Conservation (phyloP, 2,113 vertebrate species). For the Elanoides forficatus region DNA sequence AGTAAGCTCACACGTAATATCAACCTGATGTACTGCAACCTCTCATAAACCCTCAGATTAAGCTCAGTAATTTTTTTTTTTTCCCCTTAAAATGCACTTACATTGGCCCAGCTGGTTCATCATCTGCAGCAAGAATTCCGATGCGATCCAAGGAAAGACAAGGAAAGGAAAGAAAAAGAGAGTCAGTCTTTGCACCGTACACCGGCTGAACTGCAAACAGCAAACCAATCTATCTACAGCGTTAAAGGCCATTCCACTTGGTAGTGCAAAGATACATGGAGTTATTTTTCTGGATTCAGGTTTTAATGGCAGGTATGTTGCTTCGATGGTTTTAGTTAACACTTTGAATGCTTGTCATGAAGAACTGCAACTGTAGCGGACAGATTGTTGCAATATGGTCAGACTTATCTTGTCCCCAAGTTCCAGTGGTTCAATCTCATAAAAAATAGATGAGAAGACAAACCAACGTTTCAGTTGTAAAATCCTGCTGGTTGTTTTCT, state of each 20-base stretch:
- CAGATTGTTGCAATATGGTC: conserved; percentile 75
- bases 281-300: conserved; percentile 65
- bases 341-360: conserved; percentile 81
- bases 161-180: conserved; percentile 55
- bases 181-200: not conserved
- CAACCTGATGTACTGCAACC: not conserved
- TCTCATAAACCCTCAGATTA: not conserved
- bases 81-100: conserved; percentile 72
- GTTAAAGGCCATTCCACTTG: conserved; percentile 74
- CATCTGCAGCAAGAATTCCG: conserved; percentile 75
- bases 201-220: not conserved
- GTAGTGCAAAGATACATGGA: conserved; percentile 77
- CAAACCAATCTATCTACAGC: conserved; percentile 65
- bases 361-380: conserved; percentile 86
- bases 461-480: conserved; percentile 85
- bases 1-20: not conserved
- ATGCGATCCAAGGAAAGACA: conserved; percentile 28
- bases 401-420: conserved; percentile 82
- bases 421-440: conserved; percentile 86
- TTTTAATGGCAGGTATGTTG: conserved; percentile 78
- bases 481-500: conserved; percentile 87
- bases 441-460: conserved; percentile 79
- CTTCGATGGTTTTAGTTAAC: conserved; percentile 82
- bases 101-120: conserved; percentile 96
- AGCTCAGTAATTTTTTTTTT: not conserved